Evolutionary conservation across 2,113 vertebrate genomes (phyloP).

Genomic region (Calcarius ornatus): DNA sequence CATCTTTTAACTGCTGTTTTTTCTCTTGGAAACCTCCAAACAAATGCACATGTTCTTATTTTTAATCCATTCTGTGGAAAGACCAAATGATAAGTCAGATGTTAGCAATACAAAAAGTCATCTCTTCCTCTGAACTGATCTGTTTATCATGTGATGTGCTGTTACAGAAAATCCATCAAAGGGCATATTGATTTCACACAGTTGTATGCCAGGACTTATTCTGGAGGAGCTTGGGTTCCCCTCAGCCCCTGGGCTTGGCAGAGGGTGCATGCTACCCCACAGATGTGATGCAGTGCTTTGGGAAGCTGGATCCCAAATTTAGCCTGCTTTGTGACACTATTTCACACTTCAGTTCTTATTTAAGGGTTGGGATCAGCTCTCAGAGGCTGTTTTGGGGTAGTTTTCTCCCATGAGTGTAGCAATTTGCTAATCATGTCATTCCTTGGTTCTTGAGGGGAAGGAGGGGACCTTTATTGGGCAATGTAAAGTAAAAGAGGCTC

Average conservation of each 20-base stretch:
- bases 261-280: neutral
- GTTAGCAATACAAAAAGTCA: neutral
- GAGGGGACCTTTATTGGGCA: neutral
- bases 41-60: neutral
- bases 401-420: neutral
- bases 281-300: fast-evolving
- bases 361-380: neutral
- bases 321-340: neutral
- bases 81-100: neutral
- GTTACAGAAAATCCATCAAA: conserved; percentile 26
- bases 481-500: neutral
- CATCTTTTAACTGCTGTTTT: neutral
- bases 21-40: neutral
- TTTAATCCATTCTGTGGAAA: neutral
- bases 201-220: neutral
- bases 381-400: neutral
- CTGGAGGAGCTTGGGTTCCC: neutral
- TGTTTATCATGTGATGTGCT: neutral
- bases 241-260: neutral
- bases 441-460: neutral
- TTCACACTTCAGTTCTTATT: neutral
- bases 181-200: neutral
- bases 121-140: neutral
- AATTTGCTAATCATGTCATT: neutral
- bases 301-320: neutral